These are phyloP conservation scores for Psittacula derbiana DNA, from an alignment of 2,797 vertebrate genomes.

Conservation along the genomic window DNA sequence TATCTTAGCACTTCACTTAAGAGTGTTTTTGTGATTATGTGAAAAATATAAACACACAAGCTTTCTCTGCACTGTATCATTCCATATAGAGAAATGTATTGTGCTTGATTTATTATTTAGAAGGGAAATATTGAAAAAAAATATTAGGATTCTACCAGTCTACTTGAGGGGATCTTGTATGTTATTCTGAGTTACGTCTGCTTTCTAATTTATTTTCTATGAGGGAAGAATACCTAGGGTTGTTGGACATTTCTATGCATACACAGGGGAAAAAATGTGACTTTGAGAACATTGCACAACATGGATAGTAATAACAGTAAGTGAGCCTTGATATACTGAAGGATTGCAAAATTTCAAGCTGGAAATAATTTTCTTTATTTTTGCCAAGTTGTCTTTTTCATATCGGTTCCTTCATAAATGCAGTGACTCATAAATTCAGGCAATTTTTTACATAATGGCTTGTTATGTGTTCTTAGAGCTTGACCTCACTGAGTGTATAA, in stretches of 20 bases:
- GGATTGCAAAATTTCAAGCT: constrained; percentile 51
- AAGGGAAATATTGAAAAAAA: constrained; percentile 61
- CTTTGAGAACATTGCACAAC: constrained; percentile 62
- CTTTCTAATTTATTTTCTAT: constrained; percentile 64
- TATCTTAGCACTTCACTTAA: background rate
- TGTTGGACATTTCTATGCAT: constrained; percentile 50
- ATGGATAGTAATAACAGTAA: constrained; percentile 57
- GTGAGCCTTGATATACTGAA: constrained; percentile 55
- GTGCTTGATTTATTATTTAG: constrained; percentile 67
- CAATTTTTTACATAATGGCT: constrained; percentile 59
- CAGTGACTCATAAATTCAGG: constrained; percentile 67
- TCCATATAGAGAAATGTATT: background rate
- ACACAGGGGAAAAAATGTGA: constrained; percentile 58
- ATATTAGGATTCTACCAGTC: constrained; percentile 43
- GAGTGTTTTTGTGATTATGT: constrained; percentile 2
- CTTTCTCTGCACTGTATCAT: background rate
- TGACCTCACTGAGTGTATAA: constrained; percentile 22
- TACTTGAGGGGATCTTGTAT: constrained; percentile 55
- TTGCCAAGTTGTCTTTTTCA: constrained; percentile 58
- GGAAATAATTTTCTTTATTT: constrained; percentile 40
- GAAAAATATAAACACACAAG: constrained; percentile 19
- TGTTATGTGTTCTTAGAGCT: constrained; percentile 63
- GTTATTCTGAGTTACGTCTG: constrained; percentile 35
- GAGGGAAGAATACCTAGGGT: constrained; percentile 59
- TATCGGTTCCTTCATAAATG: constrained; percentile 61